Evolutionary conservation across 2,797 vertebrate genomes (phyloP).

Genomic region (Premnoplex brunnescens): DNA sequence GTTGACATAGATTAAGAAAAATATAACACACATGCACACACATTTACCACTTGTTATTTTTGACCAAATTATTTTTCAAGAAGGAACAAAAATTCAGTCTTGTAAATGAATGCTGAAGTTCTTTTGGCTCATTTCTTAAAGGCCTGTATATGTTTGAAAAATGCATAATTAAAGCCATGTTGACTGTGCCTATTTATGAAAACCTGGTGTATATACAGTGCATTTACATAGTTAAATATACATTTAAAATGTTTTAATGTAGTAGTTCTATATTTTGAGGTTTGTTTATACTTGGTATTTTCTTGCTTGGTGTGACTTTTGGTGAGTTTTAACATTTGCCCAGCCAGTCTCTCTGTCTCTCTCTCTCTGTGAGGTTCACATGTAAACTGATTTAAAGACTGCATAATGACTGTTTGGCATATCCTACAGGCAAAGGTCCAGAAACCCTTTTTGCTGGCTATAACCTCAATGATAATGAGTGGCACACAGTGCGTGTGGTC

Average conservation of each 20-base stretch:
- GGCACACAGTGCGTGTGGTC: conserved; percentile 98
- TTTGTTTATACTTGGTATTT: conserved; percentile 55
- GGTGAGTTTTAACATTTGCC: conserved; percentile 61
- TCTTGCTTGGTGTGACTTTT: conserved; percentile 65
- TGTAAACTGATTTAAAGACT: conserved; percentile 75
- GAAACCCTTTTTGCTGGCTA: conserved; percentile 98
- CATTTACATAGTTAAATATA: not conserved
- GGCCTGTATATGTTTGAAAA: not conserved
- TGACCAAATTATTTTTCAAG: not conserved
- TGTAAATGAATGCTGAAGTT: not conserved
- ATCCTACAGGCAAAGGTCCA: conserved; percentile 98
- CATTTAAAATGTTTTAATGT: not conserved
- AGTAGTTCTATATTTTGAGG: conserved; percentile 38
- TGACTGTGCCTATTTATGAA: conserved; percentile 83
- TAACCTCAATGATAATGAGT: conserved; percentile 99
- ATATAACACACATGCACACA: too few species aligned
- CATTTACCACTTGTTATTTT: not conserved
- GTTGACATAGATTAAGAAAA: not conserved
- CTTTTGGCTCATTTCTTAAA: not conserved
- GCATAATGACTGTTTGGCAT: conserved; percentile 91
- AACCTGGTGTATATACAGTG: conserved; percentile 33
- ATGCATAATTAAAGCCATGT: not conserved
- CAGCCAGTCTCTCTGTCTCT: conserved; percentile 68
- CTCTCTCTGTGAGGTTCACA: conserved; percentile 79
- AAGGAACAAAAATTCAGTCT: not conserved